phyloP scores from a whole-genome alignment of 2,888 invertebrate genomes.

The Leucozona laternaria region DNA sequence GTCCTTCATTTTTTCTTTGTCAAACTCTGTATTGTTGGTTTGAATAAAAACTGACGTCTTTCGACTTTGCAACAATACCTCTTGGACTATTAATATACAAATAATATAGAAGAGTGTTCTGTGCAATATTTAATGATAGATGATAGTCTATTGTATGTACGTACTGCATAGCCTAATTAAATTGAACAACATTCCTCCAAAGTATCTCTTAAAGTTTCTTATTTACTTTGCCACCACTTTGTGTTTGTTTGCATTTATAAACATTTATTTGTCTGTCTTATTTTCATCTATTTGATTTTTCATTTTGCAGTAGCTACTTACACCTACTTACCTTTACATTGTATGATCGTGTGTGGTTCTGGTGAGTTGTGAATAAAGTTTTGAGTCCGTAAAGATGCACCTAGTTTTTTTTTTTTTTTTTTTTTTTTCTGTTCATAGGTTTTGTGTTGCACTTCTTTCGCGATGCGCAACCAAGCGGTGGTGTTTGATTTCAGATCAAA shows the following conservation, averaged over 20 bases:
- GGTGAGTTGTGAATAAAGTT: conserved; percentile 35
- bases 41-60: background rate
- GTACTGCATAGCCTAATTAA: conserved; percentile 10
- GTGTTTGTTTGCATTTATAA: background rate
- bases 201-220: conserved; percentile 2
- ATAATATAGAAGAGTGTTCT: too few relatives aligned
- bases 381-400: conserved; percentile 71
- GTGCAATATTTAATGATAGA: background rate
- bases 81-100: background rate
- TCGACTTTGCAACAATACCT: background rate
- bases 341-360: conserved; percentile 55
- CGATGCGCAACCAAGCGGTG: conserved; percentile 64
- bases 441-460: conserved; percentile 39
- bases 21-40: too few relatives aligned
- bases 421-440: too few relatives aligned
- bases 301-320: background rate
- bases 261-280: conserved; percentile 2
- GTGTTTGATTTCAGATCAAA: conserved; percentile 65
- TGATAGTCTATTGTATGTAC: background rate
- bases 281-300: conserved; percentile 3
- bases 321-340: background rate
- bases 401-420: conserved; percentile 53
- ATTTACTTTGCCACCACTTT: background rate
- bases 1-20: too few relatives aligned
- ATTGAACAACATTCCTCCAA: conserved; percentile 24